Conservation (phyloP, 1,140 invertebrate species). For the Drosophila virilis region DNA sequence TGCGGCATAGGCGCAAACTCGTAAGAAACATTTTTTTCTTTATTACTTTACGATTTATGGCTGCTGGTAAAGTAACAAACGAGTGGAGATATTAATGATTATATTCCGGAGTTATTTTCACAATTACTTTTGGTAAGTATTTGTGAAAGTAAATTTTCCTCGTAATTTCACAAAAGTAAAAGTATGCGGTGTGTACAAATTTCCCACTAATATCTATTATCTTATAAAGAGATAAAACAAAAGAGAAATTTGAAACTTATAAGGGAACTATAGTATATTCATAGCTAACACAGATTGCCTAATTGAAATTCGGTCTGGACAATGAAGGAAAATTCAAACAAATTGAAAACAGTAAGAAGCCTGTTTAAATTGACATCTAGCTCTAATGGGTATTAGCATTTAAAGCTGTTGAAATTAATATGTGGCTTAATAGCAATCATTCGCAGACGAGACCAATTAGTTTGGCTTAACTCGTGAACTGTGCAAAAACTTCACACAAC, state of each 20-base stretch:
- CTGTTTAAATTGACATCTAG: too few relatives aligned
- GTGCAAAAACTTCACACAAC: slow-evolving; percentile 67
- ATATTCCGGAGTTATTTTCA: not conserved
- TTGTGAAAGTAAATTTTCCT: not conserved
- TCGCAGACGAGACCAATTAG: slow-evolving; percentile 38
- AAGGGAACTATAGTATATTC: too few relatives aligned
- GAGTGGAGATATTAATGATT: not conserved
- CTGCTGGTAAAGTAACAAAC: not conserved
- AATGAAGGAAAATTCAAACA: too few relatives aligned
- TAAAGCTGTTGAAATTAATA: slow-evolving; percentile 8
- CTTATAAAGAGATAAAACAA: too few relatives aligned
- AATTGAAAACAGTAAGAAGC: too few relatives aligned
- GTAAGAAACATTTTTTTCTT: not conserved
- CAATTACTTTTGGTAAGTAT: not conserved
- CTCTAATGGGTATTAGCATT: not conserved
- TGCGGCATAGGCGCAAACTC: slow-evolving; percentile 2
- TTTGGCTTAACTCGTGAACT: slow-evolving; percentile 76
- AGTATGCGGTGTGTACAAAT: too few relatives aligned
- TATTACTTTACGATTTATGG: slow-evolving; percentile 18
- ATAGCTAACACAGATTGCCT: too few relatives aligned
- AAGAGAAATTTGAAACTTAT: too few relatives aligned
- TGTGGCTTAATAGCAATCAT: slow-evolving; percentile 1
- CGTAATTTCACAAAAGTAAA: too few relatives aligned
- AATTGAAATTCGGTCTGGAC: too few relatives aligned
- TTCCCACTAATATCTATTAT: too few relatives aligned